phyloP scores from a whole-genome alignment of 2,797 vertebrate species.

The Merluccius polli region DNA sequence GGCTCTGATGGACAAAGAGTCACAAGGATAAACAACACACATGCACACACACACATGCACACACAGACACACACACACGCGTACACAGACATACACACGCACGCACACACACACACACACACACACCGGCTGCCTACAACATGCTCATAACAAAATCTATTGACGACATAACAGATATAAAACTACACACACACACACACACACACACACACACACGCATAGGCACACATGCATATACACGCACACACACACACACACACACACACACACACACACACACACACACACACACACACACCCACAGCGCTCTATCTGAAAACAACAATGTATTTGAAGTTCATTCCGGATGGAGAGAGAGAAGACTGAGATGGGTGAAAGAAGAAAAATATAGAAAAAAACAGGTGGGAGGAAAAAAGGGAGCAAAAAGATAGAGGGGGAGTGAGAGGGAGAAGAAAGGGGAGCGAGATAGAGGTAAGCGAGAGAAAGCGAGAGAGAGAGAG shows the following conservation, averaged over 20 bases:
- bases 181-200: background rate
- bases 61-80: background rate
- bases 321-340: slow-evolving; percentile 22
- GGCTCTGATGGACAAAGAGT: background rate
- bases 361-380: no score
- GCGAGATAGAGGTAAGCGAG: slow-evolving; percentile 4
- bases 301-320: background rate
- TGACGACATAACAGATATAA: slow-evolving; percentile 24
- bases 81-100: background rate
- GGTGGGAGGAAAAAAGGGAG: no score
- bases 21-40: background rate
- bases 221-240: slow-evolving; percentile 1
- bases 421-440: background rate
- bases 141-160: slow-evolving; percentile 22
- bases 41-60: no score
- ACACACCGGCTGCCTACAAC: slow-evolving; percentile 7
- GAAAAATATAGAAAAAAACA: no score
- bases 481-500: slow-evolving; percentile 38
- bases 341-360: slow-evolving; percentile 29
- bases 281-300: slow-evolving; percentile 13
- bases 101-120: background rate
- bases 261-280: slow-evolving; percentile 10
- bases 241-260: slow-evolving; percentile 8
- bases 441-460: slow-evolving; percentile 18
- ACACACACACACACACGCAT: slow-evolving; percentile 8